Evolutionary conservation across 1,140 invertebrate genomes (phyloP).

Genomic region (Cotesia chilonis): DNA sequence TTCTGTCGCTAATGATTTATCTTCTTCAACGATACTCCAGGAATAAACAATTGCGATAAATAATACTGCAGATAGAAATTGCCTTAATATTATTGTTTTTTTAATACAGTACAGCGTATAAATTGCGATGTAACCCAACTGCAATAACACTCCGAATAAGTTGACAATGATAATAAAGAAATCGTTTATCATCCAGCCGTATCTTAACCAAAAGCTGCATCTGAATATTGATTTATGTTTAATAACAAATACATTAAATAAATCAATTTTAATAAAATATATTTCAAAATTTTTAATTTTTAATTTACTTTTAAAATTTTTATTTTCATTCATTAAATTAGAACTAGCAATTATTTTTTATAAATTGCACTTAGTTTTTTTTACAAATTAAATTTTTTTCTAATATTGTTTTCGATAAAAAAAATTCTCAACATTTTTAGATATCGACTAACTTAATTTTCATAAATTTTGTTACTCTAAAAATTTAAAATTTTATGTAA

Average conservation of each 20-base stretch:
- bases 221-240: slow-evolving; percentile 54
- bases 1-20: slow-evolving; percentile 48
- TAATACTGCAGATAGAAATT: slow-evolving; percentile 57
- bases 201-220: slow-evolving; percentile 74
- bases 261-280: slow-evolving; percentile 34
- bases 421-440: too few relatives aligned
- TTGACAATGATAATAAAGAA: slow-evolving; percentile 75
- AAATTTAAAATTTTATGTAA: too few relatives aligned
- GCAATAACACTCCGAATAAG: slow-evolving; percentile 72
- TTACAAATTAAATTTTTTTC: too few relatives aligned
- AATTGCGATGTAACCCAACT: slow-evolving; percentile 71
- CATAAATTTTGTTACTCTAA: too few relatives aligned
- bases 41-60: slow-evolving; percentile 60
- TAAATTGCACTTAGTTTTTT: too few relatives aligned
- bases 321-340: too few relatives aligned
- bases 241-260: slow-evolving; percentile 1
- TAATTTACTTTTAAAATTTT: too few relatives aligned
- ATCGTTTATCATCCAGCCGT: slow-evolving; percentile 75
- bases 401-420: too few relatives aligned
- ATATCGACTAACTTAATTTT: too few relatives aligned
- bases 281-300: not conserved
- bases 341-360: too few relatives aligned
- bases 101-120: slow-evolving; percentile 73
- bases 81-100: slow-evolving; percentile 67
- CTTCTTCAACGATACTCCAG: slow-evolving; percentile 61